Base-by-base conservation (phyloP, 2,113 vertebrate genomes). In the Phylloscopus trochilus region DNA sequence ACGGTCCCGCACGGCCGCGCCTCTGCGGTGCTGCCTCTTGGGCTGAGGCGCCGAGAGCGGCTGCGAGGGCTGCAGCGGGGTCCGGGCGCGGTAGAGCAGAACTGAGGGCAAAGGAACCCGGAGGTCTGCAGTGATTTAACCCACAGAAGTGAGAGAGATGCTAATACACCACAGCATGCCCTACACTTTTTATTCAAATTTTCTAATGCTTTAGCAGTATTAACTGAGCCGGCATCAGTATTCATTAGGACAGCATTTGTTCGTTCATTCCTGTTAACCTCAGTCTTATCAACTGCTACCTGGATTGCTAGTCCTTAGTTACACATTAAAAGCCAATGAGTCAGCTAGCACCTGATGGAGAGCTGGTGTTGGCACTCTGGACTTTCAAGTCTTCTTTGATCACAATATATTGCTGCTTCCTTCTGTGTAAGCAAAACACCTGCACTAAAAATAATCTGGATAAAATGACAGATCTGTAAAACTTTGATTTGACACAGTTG, bases 401-500 rank as follows among this genome's bases (percentile, higher is more conserved):
- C 44, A 16, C 39, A 13, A 17, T 27, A 31, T 37, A 49, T 74
- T 28, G 33, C 73, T 81, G 39, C 63, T 83, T 96, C n/a, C 68
- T 70, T 55, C 84, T 77, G 37, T 52, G 41, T 7, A 66, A 77
- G 79, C 13, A 35, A 60, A 93, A 94, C 68, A 94, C 90, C 85
- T 90, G 90, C 39, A 22, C 64, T 56, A 78, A 83, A 95, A 90
- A 30, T 37, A 59, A 46, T 19, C 62, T 11, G 80, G 44, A 13
- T 33, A 37, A 80, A 63, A 76, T 14, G n/a, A 22, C 81, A 84
- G 53, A 35, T 51, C 53, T 46, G 18, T 49, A 68, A 84, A 76
- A 63, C 77, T 95, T 84, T 47, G 56, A 30, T 90, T 89, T 91
- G 64, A 52, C 69, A 52, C 43, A 11, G 60, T 33, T 33, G 73